phyloP scores from a whole-genome alignment of 2,113 vertebrate species.

The Phyllostomus hastatus region DNA sequence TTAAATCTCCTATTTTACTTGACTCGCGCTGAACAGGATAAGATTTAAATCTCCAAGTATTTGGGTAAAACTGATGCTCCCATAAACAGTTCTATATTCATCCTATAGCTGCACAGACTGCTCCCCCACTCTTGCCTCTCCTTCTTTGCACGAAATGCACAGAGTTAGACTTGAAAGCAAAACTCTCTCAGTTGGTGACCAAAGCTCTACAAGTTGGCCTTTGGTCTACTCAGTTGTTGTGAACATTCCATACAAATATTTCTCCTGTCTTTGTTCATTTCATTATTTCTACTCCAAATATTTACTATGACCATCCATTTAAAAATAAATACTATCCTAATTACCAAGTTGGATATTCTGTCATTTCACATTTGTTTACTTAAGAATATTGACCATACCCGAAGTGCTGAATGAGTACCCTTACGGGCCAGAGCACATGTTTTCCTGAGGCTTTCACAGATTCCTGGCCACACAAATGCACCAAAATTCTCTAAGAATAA shows the following conservation, averaged over 20 bases:
- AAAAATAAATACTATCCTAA: not conserved
- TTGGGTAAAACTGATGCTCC: not conserved
- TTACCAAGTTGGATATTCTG: not conserved
- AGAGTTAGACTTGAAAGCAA: not conserved
- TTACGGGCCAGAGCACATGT: not conserved
- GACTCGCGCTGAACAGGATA: not conserved
- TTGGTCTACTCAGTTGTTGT: not conserved
- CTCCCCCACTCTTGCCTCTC: rapidly evolving
- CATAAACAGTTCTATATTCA: not conserved
- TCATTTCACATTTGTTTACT: not conserved
- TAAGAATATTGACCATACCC: not conserved
- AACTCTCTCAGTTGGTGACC: not conserved
- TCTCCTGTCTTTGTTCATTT: not conserved
- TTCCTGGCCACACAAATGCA: not conserved
- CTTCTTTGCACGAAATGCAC: not conserved
- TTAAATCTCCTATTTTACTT: not conserved
- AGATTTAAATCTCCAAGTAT: not conserved
- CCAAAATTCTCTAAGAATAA: not conserved
- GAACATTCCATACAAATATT: not conserved
- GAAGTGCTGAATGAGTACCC: not conserved
- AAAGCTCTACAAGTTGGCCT: too few species aligned
- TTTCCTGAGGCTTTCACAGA: not conserved
- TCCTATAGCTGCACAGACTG: rapidly evolving
- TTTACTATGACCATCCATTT: not conserved
- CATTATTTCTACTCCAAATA: not conserved